Conservation (phyloP, 2,797 vertebrate species). For the Malacoctenus gilli region DNA sequence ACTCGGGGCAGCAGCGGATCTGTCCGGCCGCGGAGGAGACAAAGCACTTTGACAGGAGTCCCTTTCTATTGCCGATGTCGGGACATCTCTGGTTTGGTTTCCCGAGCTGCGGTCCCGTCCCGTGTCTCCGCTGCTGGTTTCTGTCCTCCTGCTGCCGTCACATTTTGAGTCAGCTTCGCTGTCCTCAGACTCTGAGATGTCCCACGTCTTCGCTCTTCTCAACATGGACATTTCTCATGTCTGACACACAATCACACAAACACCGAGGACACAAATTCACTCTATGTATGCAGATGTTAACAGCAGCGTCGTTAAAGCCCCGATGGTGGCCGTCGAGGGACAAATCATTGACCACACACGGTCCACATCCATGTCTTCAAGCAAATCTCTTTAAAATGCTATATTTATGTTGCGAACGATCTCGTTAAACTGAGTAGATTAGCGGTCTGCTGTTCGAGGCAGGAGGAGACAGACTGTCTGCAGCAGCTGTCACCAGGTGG, state of each 20-base stretch:
- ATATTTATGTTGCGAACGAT: too few species aligned
- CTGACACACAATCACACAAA: neutral
- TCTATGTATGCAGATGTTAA: neutral
- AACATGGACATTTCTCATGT: constrained; percentile 58
- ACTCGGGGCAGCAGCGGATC: constrained; percentile 30
- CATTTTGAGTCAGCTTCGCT: constrained; percentile 59
- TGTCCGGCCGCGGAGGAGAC: constrained; percentile 5
- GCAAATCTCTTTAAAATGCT: too few species aligned
- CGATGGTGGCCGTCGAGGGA: constrained; percentile 53
- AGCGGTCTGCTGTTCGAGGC: neutral
- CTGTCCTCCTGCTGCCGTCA: too few species aligned
- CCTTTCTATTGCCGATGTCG: neutral
- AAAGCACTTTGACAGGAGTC: neutral
- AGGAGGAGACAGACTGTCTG: constrained; percentile 2
- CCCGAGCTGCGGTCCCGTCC: neutral
- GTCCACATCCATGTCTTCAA: rapidly evolving
- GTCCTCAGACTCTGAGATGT: constrained; percentile 83
- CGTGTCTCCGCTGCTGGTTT: neutral
- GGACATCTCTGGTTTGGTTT: too few species aligned
- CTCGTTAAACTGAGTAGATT: neutral
- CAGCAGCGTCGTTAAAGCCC: too few species aligned
- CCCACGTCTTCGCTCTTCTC: constrained; percentile 77
- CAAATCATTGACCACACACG: constrained; percentile 34
- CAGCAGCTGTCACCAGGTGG: constrained; percentile 17
- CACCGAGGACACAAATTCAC: rapidly evolving